Conservation (phyloP, 2,797 vertebrate species). For the Eleutherodactylus coqui region DNA sequence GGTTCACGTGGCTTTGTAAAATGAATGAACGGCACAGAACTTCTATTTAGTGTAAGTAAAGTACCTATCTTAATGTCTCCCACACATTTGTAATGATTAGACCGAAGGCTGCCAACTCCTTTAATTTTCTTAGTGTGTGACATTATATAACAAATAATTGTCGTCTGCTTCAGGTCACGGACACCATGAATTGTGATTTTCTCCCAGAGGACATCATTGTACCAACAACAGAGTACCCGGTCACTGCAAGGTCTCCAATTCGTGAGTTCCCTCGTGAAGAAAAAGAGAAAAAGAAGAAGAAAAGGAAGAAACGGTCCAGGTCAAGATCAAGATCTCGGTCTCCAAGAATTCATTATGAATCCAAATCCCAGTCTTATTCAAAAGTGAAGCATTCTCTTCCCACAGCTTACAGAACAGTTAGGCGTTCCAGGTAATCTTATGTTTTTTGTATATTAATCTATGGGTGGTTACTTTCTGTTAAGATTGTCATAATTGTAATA, state of each 20-base stretch:
- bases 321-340: constrained; percentile 85
- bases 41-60: too few relatives aligned
- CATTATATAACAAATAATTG: not conserved
- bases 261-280: constrained; percentile 78
- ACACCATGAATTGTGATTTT: constrained; percentile 66
- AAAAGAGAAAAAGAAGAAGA: constrained; percentile 93
- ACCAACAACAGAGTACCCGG: constrained; percentile 70
- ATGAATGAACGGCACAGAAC: too few relatives aligned
- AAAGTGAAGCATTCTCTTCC: constrained; percentile 91
- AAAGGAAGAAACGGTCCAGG: constrained; percentile 88
- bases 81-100: too few relatives aligned
- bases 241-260: constrained; percentile 72
- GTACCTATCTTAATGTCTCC: too few relatives aligned
- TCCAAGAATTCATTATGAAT: constrained; percentile 75
- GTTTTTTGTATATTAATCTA: not conserved
- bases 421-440: constrained; percentile 83
- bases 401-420: constrained; percentile 89
- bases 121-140: too few relatives aligned
- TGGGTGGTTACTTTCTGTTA: not conserved
- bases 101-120: too few relatives aligned
- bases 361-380: constrained; percentile 78
- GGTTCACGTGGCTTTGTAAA: too few relatives aligned
- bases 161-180: constrained; percentile 59
- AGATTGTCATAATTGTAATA: not conserved
- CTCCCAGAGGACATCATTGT: constrained; percentile 70